Conservation (phyloP, 2,797 vertebrate species). For the Darevskia mixta region DNA sequence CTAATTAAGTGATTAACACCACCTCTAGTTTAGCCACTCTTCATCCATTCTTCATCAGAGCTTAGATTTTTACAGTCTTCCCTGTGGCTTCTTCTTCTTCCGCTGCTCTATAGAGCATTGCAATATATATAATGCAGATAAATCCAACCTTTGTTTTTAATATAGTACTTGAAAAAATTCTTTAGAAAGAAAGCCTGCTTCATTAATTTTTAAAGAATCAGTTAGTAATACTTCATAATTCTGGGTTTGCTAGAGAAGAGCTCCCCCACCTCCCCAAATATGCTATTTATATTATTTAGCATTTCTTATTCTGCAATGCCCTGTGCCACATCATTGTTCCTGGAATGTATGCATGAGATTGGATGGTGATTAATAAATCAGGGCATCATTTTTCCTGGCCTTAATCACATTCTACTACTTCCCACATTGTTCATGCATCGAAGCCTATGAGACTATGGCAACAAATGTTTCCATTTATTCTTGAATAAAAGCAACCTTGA, state of each 20-base stretch:
- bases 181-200: neutral
- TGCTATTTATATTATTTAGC: neutral
- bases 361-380: slow-evolving; percentile 12
- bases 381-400: neutral
- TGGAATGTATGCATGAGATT: neutral
- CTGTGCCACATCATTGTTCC: neutral
- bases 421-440: neutral
- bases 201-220: neutral
- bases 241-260: neutral
- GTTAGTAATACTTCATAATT: neutral
- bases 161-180: neutral
- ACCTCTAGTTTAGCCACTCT: neutral
- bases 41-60: neutral
- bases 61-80: neutral
- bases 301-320: neutral
- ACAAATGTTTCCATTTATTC: slow-evolving; percentile 36
- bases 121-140: neutral
- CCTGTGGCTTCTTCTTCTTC: neutral
- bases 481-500: neutral
- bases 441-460: neutral
- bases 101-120: no score
- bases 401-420: neutral
- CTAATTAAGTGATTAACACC: neutral
- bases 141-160: neutral
- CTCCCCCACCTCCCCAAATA: neutral